phyloP scores from a whole-genome alignment of 2,888 invertebrate species.

The Nemotelus pantherinus region DNA sequence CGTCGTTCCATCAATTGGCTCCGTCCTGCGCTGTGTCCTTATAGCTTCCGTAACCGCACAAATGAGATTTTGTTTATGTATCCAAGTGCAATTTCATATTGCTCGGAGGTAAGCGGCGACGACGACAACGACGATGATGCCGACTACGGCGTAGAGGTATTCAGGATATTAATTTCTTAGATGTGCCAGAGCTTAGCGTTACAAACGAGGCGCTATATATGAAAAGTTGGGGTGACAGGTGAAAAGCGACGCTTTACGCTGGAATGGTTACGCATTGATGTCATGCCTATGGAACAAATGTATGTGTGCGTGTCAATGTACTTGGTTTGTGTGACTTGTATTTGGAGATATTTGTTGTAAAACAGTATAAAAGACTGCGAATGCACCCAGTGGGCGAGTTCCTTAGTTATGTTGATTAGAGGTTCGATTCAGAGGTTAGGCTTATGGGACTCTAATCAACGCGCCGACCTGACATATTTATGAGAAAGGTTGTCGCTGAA shows the following conservation, averaged over 20 bases:
- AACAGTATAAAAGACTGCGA: neutral
- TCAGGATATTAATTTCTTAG: slow-evolving; percentile 43
- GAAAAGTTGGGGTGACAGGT: slow-evolving; percentile 27
- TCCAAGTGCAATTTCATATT: slow-evolving; percentile 43
- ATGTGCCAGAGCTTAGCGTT: slow-evolving; percentile 27
- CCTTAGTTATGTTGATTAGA: slow-evolving; percentile 43
- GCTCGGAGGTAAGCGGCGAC: slow-evolving; percentile 32
- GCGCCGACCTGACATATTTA: slow-evolving; percentile 34
- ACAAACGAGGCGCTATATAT: slow-evolving; percentile 13
- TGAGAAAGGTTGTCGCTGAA: slow-evolving; percentile 23
- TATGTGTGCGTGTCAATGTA: neutral
- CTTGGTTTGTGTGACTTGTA: neutral
- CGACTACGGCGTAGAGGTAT: neutral
- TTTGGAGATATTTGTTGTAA: neutral
- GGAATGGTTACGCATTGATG: neutral
- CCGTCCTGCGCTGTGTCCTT: slow-evolving; percentile 4
- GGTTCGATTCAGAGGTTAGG: slow-evolving; percentile 35
- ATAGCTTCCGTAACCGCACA: slow-evolving; percentile 37
- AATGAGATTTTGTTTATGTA: slow-evolving; percentile 40
- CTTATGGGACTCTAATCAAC: slow-evolving; percentile 43
- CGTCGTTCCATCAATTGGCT: neutral
- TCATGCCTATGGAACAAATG: neutral
- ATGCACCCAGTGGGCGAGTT: slow-evolving; percentile 26
- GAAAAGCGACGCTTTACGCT: slow-evolving; percentile 24
- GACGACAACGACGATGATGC: no score